A percentile compares a stretch with the other conserved stretches of the same genome.
phyloP scores from a whole-genome alignment of 2,113 vertebrate species.

The Heterochromis multidens region DNA sequence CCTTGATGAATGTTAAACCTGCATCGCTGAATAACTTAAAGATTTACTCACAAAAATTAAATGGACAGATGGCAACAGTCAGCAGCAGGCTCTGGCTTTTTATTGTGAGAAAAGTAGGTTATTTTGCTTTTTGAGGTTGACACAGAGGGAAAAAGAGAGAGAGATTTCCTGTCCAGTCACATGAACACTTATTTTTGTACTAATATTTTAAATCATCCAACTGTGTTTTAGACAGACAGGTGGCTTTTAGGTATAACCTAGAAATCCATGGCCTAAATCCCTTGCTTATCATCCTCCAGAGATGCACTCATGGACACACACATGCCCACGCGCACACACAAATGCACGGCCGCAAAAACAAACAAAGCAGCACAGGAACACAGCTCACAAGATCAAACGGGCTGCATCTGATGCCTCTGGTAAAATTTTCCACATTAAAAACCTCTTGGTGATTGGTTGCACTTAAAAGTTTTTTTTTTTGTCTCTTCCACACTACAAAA shows the following conservation, averaged over 20 bases:
- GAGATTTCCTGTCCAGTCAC: slow-evolving; percentile 7
- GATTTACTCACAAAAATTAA: not conserved
- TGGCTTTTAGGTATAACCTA: slow-evolving; percentile 63
- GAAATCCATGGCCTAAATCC: slow-evolving; percentile 59
- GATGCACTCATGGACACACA: not conserved
- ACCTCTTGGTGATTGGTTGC: not conserved
- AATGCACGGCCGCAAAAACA: not conserved
- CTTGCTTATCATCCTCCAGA: slow-evolving; percentile 38
- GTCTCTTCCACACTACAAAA: slow-evolving; percentile 7
- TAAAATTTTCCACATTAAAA: slow-evolving; percentile 19
- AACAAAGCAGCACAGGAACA: not conserved
- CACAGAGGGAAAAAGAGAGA: not conserved
- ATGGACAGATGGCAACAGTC: not conserved
- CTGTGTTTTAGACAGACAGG: slow-evolving; percentile 47
- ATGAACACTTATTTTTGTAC: slow-evolving; percentile 23
- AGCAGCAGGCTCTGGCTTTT: not conserved
- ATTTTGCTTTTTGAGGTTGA: not conserved
- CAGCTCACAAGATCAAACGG: slow-evolving; percentile 17
- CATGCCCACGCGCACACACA: not conserved
- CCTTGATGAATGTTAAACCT: not conserved
- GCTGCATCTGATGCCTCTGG: slow-evolving; percentile 21
- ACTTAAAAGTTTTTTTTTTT: slow-evolving; percentile 2
- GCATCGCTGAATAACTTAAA: not conserved
- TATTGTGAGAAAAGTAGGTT: not conserved
- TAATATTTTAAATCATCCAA: slow-evolving; percentile 48